Evolutionary conservation across 2,113 vertebrate genomes (phyloP), one percentile per base, ranked within the genome.

Genomic region (Pseudorectes ferrugineus): DNA sequence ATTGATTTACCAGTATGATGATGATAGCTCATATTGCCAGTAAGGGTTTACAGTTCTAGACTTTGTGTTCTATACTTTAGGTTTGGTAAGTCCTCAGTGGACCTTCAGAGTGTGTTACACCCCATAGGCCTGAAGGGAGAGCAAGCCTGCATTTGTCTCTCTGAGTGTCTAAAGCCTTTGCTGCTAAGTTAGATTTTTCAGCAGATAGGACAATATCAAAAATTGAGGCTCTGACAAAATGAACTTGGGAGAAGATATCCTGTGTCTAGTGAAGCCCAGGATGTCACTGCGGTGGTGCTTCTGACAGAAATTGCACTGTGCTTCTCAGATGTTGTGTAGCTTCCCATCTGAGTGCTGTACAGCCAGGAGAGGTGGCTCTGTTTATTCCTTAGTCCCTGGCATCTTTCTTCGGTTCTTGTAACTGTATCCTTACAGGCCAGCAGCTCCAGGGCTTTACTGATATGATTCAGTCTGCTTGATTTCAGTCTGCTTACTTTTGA

Each of bases 271-370:
- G 31, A 48, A 72, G 49, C 4, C 28, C 33, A 22, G 28, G 14
- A 16, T 55, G 24, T n/a, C 17, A 28, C 21, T 3, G 2, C 12
- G 14, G 22, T 29, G 28, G 6, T 65, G 19, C 9, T 80, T 33
- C 45, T 61, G 45, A 35, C 38, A 76, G 62, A 72, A 61, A 54
- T 55, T 20, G 19, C 13, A 4, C 38, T 17, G 33, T 9, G 13
- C 11, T 68, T 85, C 48, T 58, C 26, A 42, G 25, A 17, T 24
- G 3, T 12, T 62, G 57, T 0, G 0, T 12, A 63, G 43, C 29
- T 78, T 35, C 26, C 40, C 52, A 17, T 49, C 29, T 43, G 36
- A 31, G 43, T 14, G 11, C 23, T 38, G 38, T 13, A 45, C 4
- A 46, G 18, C 29, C 15, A 23, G 33, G 35, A 59, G 74, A 82